phyloP scores from a whole-genome alignment of 2,113 vertebrate genomes.

The Tragulus kanchil region DNA sequence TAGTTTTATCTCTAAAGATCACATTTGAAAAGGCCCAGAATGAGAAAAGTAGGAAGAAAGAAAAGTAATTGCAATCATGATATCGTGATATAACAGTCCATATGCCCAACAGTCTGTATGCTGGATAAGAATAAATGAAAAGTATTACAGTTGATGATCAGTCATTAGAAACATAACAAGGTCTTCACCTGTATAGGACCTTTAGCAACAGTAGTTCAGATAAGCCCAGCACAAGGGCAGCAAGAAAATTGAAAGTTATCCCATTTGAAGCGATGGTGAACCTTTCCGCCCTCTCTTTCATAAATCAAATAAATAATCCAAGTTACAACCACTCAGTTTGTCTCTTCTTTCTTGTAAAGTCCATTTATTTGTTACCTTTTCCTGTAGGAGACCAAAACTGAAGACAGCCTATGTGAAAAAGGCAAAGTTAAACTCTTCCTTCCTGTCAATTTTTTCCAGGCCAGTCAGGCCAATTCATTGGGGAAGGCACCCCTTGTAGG shows the following conservation, averaged over 20 bases:
- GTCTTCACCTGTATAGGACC: neutral
- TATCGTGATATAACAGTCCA: neutral
- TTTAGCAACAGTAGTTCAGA: neutral
- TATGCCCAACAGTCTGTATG: fast-evolving
- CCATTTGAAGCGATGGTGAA: neutral
- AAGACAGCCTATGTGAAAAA: neutral
- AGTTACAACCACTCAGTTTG: neutral
- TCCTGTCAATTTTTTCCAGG: neutral
- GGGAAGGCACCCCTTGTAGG: neutral
- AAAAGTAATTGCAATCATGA: neutral
- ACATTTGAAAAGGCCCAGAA: neutral
- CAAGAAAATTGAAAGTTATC: neutral
- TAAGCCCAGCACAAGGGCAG: neutral
- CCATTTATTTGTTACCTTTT: neutral
- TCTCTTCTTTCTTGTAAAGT: neutral
- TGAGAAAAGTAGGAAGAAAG: neutral
- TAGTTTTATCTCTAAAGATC: neutral
- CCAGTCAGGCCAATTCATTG: neutral
- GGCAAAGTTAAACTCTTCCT: neutral
- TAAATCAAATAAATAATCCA: neutral
- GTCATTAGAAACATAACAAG: neutral
- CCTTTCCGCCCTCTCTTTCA: neutral
- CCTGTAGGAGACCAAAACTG: neutral
- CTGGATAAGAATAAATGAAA: neutral
- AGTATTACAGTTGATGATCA: neutral